Conservation (phyloP, 2,888 invertebrate species). For the Cheilosia grossa region DNA sequence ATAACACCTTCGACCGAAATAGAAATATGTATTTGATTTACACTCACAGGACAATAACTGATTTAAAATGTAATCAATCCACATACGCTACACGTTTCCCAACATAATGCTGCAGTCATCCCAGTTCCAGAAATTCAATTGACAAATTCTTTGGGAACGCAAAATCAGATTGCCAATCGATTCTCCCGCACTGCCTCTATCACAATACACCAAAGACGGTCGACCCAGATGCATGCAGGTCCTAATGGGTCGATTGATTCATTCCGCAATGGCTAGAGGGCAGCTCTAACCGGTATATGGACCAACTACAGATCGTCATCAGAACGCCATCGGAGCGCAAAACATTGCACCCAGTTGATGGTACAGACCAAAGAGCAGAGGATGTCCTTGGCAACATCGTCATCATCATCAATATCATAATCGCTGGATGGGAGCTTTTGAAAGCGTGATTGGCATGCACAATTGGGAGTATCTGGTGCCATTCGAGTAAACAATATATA, state of each 20-base stretch:
- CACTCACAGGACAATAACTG: not conserved
- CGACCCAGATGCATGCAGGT: not conserved
- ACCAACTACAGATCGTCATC: not conserved
- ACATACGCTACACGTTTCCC: not conserved
- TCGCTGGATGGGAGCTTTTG: not conserved
- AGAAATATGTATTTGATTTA: not conserved
- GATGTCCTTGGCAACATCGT: not conserved
- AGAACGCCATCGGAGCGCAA: not conserved
- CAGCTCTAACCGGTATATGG: not conserved
- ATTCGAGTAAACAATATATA: not conserved
- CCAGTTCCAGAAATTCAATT: not conserved
- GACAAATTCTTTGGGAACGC: not conserved
- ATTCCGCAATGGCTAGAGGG: not conserved
- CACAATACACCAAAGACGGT: too few relatives aligned
- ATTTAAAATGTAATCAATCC: not conserved
- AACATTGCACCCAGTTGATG: not conserved
- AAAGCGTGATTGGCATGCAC: slow-evolving; percentile 4
- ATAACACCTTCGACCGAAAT: not conserved
- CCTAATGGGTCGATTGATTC: not conserved
- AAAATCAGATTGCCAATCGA: not conserved
- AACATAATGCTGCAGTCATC: not conserved
- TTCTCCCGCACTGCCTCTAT: not conserved
- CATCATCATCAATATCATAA: not conserved
- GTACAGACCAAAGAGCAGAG: not conserved
- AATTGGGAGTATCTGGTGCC: not conserved